Percentiles rank a stretch among this genome's conserved stretches.
Conservation (phyloP, 2,797 vertebrate genomes). For the Pterois miles region DNA sequence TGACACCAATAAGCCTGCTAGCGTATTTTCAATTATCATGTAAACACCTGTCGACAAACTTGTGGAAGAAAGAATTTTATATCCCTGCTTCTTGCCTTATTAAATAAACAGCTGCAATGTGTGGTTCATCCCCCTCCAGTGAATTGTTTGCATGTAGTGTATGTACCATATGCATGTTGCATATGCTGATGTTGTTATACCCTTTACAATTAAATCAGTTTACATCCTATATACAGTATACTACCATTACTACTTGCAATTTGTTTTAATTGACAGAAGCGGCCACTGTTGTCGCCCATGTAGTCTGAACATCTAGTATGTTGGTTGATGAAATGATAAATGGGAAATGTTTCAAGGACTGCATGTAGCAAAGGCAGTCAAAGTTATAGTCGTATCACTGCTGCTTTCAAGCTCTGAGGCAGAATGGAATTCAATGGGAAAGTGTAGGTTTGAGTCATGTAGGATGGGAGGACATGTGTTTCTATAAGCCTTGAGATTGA, state of each 20-base stretch:
- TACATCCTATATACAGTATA: background rate
- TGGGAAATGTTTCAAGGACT: background rate
- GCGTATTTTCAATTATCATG: constrained; percentile 44
- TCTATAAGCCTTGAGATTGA: constrained; percentile 14
- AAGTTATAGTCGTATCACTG: background rate
- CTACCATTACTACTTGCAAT: constrained; percentile 11
- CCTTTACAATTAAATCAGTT: constrained; percentile 18
- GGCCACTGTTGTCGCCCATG: constrained; percentile 1
- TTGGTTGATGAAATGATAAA: constrained; percentile 12
- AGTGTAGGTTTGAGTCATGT: background rate
- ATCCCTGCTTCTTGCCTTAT: constrained; percentile 31
- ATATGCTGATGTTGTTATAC: background rate
- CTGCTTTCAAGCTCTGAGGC: constrained; percentile 23
- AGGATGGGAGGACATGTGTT: background rate
- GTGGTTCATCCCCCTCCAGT: background rate
- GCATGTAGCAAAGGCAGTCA: constrained; percentile 7
- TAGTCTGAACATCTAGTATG: constrained; percentile 1
- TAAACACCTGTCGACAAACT: constrained; percentile 41
- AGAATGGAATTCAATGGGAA: background rate
- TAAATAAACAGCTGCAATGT: constrained; percentile 27
- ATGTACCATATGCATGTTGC: background rate
- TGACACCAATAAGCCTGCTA: constrained; percentile 38
- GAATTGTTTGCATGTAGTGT: constrained; percentile 8
- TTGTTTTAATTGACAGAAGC: constrained; percentile 13
- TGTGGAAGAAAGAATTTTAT: constrained; percentile 16